A percentile compares a stretch with the other conserved stretches of the same genome.
Conservation (phyloP, 1,140 invertebrate genomes). For the Myzus persicae region DNA sequence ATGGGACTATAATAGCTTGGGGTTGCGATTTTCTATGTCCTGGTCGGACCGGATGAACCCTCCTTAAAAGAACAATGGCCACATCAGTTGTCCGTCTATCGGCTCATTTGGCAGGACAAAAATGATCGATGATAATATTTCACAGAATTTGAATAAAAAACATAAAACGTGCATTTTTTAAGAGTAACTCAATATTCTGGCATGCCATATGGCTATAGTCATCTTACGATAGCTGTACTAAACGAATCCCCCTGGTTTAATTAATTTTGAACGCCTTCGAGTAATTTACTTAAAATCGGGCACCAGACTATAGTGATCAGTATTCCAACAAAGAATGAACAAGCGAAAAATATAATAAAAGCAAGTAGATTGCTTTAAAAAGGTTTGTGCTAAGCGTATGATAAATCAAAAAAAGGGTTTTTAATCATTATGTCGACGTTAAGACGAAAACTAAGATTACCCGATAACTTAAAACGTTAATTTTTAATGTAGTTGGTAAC, state of each 20-base stretch:
- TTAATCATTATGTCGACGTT: no score
- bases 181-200: background rate
- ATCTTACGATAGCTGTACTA: background rate
- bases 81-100: background rate
- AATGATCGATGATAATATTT: conserved; percentile 30
- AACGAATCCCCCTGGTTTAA: background rate
- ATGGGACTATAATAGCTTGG: background rate
- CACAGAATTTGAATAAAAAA: background rate
- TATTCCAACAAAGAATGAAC: no score
- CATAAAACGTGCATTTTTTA: background rate
- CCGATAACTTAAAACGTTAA: no score
- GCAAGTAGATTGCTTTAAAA: no score
- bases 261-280: no score
- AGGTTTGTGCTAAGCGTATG: no score
- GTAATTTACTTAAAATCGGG: no score
- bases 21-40: background rate
- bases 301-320: no score
- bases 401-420: no score
- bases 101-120: background rate
- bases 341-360: no score
- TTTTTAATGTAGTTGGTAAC: no score
- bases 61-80: background rate
- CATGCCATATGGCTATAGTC: background rate
- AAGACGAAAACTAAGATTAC: no score
- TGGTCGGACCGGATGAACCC: background rate